Base-by-base conservation (phyloP, 2,888 invertebrate species). In the Orthosia cruda region DNA sequence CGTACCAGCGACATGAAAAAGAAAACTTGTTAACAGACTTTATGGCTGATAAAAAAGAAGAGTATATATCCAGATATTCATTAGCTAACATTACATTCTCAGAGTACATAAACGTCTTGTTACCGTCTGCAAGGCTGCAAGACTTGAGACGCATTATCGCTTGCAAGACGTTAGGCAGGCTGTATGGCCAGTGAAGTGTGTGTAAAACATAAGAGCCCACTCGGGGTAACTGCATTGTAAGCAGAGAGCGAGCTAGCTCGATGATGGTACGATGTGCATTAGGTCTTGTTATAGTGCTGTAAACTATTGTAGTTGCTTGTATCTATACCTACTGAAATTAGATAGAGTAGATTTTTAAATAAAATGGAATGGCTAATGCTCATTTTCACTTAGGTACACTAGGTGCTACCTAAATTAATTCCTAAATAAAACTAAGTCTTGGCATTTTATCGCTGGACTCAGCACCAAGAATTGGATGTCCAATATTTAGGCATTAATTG, bases 191-290 rank as follows among this genome's bases (percentile, higher is more conserved):
- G 84, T 85, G 63, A 72, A 84, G 84, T 84, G 70, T 81, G 81
- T 87, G 87, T 87, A 86, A 79, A 86, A 88, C 87, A 84, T 86
- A 89, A 92, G 90, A 89, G 90, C 90, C 87, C 88, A 89, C 91
- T 93, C 88, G 83, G 84, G 83, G 82, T 91, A 91, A 93, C 93
- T 91, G 92, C 92, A 90, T 87, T 90, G 91, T 92, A 89, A 92
- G 88, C 87, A 84, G 88, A 89, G 86, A 81, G 83, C 23, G 68
- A 77, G 70, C 77, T 74, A 77, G 65, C 74, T 70, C 66, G 13
- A 85, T 70, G 55, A 57, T 72, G 49, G 66, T 45, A 52, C 67
- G n/a, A 76, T 67, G 52, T 70, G 52, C 50, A 66, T 65, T 71
- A 61, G n/a, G 45, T 50, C 18, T 57, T 81, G 4, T 40, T 18